Base-by-base conservation (phyloP, 2,888 invertebrate species). In the Cerceris ruficornis region DNA sequence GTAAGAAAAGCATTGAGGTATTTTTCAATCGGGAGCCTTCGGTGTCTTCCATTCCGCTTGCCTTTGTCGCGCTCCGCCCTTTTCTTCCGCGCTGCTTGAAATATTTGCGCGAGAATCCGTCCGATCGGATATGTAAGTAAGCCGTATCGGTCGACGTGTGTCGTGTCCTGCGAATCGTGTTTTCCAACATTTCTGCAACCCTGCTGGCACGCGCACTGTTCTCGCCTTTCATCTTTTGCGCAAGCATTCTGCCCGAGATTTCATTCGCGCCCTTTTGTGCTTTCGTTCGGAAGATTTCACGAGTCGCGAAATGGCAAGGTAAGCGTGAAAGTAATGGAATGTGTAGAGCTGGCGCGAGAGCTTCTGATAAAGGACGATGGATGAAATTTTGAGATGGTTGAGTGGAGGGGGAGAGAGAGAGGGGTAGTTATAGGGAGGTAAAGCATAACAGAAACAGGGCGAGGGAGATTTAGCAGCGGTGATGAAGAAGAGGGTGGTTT, bases 71-170 rank as follows among this genome's bases (percentile, higher is more conserved):
- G 59, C 54, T 81, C 69, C 66, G 46, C 61, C 55, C 65, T 49
- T 64, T 68, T 72, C 64, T 73, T 65, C 73, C 67, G 42, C 49
- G 15, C 50, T 65, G 67, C 54, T 55, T 52, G 66, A 75, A 68
- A 78, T 78, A 82, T 75, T 74, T 62, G 41, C 39, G 58, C 41
- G 28, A n/a, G 9, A 14, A n/a, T 17, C 46, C 57, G 46, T 46
- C 52, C 64, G 17, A 65, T 42, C 55, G 66, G 50, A 28, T 75
- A 57, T 50, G 42, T 49, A 62, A 54, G 28, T 28, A 28, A 28
- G 28, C 28, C 28, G 28, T 42, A 52, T 66, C 42, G 59, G 41
- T 28, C 59, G 17, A 62, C 66, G 41, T 49, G 41, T 50, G 1
- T 52, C 52, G n/a, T 55, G 8, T 60, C 64, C 57, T 17, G 39